These are phyloP conservation scores for Eclectus roratus DNA, from an alignment of 2,113 vertebrate species.

Conservation along the genomic window DNA sequence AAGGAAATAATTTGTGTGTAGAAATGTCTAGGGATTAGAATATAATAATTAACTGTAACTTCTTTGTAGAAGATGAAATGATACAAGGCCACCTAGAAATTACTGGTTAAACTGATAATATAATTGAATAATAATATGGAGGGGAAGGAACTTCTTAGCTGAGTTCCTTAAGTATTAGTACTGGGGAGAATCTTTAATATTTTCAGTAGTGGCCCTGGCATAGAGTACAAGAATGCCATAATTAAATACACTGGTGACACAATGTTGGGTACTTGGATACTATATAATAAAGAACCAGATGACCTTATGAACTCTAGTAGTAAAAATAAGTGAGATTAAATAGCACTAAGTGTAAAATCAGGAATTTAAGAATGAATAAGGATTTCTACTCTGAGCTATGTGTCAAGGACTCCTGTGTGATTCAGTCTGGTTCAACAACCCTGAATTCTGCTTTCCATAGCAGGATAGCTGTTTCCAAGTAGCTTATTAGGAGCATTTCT, in stretches of 20 bases:
- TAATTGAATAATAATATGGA: not conserved
- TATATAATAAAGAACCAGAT: not conserved
- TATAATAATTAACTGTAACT: not conserved
- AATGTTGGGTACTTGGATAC: not conserved
- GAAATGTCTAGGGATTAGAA: not conserved
- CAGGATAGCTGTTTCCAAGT: not conserved
- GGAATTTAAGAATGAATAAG: not conserved
- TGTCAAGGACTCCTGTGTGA: not conserved
- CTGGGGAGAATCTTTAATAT: not conserved
- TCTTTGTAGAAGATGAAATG: not conserved
- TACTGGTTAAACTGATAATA: not conserved
- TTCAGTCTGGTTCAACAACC: not conserved
- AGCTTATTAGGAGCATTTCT: not conserved
- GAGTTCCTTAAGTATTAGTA: not conserved
- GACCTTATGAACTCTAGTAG: not conserved
- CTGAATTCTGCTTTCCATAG: not conserved
- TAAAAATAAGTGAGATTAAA: not conserved
- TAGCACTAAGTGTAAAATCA: not conserved
- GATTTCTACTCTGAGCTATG: not conserved
- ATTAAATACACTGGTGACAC: not conserved
- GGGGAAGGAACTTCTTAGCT: not conserved
- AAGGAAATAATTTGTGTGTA: not conserved
- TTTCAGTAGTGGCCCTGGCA: not conserved
- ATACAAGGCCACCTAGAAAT: not conserved
- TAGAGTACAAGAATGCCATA: not conserved